Percentiles rank a stretch among this genome's conserved stretches.
These are phyloP conservation scores for Lycophotia porphyrea DNA, from an alignment of 2,888 invertebrate genomes.

Conservation along the genomic window DNA sequence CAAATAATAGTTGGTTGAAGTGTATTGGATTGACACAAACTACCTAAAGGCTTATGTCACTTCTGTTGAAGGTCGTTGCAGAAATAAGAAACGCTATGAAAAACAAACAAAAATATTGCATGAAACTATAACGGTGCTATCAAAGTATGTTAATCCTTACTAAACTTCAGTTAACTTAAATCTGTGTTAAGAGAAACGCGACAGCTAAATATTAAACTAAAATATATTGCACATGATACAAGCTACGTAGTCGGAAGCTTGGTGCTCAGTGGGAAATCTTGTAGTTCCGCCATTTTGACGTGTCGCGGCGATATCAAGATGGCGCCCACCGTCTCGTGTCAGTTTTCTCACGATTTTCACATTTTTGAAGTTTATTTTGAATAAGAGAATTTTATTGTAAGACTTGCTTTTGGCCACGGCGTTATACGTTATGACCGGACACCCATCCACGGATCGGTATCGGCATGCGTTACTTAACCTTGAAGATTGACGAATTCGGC, in stretches of 20 bases:
- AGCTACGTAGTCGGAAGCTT: constrained; percentile 60
- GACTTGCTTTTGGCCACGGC: not conserved
- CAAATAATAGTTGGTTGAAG: too few species aligned
- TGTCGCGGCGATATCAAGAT: constrained; percentile 71
- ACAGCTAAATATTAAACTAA: constrained; percentile 15
- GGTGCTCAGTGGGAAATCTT: constrained; percentile 68
- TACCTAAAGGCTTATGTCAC: not conserved
- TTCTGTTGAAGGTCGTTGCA: not conserved
- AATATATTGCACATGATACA: constrained; percentile 30
- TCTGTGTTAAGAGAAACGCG: constrained; percentile 3
- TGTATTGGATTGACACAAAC: too few species aligned
- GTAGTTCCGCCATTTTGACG: constrained; percentile 69
- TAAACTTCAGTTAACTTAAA: constrained; percentile 12
- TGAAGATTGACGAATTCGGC: not conserved
- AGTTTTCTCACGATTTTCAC: not conserved
- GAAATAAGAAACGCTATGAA: not conserved
- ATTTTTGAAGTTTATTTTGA: not conserved
- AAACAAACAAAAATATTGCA: not conserved
- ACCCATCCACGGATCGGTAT: not conserved
- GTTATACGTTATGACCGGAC: not conserved
- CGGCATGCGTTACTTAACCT: not conserved
- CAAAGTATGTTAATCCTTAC: not conserved
- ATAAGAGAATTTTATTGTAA: too few species aligned
- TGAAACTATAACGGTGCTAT: not conserved
- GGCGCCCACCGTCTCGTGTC: constrained; percentile 52